Conservation (phyloP, 2,888 invertebrate genomes). For the Macaria liturata region DNA sequence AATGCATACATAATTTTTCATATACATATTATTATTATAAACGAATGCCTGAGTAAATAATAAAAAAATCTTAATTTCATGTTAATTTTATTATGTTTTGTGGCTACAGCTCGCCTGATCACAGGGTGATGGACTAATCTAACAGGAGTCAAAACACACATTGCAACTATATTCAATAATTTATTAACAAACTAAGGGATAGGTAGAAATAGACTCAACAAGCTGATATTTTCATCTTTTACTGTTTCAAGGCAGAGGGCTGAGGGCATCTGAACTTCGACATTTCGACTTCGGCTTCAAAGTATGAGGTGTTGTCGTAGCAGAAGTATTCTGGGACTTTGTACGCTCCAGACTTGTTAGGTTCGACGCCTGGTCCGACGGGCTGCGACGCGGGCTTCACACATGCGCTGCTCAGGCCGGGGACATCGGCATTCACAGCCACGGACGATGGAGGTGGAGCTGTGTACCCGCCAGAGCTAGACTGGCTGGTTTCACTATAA, state of each 20-base stretch:
- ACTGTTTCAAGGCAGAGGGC: conserved; percentile 85
- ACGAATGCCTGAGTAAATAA: no score
- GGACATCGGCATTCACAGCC: conserved; percentile 70
- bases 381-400: conserved; percentile 79
- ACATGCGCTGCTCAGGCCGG: conserved; percentile 85
- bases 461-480: conserved; percentile 34
- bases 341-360: conserved; percentile 86
- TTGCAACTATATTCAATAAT: conserved; percentile 12
- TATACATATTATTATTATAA: no score
- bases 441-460: conserved; percentile 38
- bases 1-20: no score
- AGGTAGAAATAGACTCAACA: background rate
- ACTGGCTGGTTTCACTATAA: conserved; percentile 50
- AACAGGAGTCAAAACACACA: no score
- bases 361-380: conserved; percentile 88
- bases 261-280: conserved; percentile 90
- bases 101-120: no score
- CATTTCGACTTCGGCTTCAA: conserved; percentile 94
- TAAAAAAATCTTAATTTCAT: no score
- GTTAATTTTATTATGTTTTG: no score
- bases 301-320: conserved; percentile 89
- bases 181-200: conserved; percentile 13
- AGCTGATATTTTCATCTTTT: conserved; percentile 18
- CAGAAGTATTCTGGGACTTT: conserved; percentile 95
- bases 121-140: no score